A percentile compares a stretch with the other conserved stretches of the same genome.
phyloP scores from a whole-genome alignment of 2,888 invertebrate species.

The Flexamia atlantica region DNA sequence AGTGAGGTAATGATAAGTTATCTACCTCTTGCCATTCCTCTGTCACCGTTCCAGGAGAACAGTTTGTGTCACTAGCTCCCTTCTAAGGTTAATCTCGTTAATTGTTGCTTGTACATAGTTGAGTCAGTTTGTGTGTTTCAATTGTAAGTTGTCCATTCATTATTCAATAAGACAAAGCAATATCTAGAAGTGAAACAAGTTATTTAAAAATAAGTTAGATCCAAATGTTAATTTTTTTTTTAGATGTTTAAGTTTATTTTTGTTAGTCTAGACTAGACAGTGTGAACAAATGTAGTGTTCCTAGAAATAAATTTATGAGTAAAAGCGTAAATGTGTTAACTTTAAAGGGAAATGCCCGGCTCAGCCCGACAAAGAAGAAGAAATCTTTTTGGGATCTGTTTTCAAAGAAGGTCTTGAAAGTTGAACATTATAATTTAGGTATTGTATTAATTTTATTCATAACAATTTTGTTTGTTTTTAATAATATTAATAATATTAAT shows the following conservation, averaged over 20 bases:
- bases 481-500: background rate
- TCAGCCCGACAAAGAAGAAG: constrained; percentile 44
- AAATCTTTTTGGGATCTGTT: constrained; percentile 49
- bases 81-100: background rate
- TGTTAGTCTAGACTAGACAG: too few species aligned
- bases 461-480: background rate
- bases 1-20: constrained; percentile 44
- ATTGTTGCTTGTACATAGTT: background rate
- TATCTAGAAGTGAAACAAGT: too few species aligned
- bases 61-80: background rate
- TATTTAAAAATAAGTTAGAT: too few species aligned
- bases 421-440: constrained; percentile 42
- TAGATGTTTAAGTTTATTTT: background rate
- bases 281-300: background rate
- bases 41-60: background rate
- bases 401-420: constrained; percentile 38
- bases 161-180: too few species aligned
- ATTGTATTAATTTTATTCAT: background rate
- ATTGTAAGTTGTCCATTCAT: background rate
- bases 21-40: constrained; percentile 31
- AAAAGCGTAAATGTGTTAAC: constrained; percentile 36
- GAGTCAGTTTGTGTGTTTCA: background rate
- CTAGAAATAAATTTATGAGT: constrained; percentile 33
- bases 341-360: constrained; percentile 39
- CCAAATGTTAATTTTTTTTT: too few species aligned